Evolutionary conservation across 2,797 vertebrate genomes (phyloP).

Genomic region (Malurus leucopterus): DNA sequence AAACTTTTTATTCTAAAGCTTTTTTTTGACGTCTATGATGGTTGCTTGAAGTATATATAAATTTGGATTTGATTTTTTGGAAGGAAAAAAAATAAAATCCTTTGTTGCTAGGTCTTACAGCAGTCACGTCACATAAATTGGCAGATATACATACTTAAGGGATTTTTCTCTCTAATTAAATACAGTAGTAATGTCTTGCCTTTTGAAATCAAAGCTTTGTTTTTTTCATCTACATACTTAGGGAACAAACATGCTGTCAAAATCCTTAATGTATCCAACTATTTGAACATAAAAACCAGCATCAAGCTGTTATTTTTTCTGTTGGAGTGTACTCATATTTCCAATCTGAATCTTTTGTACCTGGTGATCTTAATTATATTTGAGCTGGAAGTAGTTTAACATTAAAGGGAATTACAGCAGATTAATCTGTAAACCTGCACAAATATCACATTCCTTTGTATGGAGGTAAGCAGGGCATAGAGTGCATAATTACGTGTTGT

Average conservation of each 20-base stretch:
- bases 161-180: conserved; percentile 37
- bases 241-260: conserved; percentile 17
- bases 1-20: not conserved
- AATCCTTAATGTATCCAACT: conserved; percentile 1
- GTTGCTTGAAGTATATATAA: not conserved
- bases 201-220: conserved; percentile 34
- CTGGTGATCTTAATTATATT: conserved; percentile 46
- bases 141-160: not conserved
- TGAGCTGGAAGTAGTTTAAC: conserved; percentile 50
- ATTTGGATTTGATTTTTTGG: not conserved
- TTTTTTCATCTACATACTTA: not conserved
- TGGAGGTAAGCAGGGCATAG: conserved; percentile 8
- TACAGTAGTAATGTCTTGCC: not conserved
- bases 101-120: not conserved
- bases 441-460: conserved; percentile 46
- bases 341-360: conserved; percentile 3
- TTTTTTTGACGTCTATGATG: not conserved
- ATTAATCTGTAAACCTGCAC: conserved; percentile 54
- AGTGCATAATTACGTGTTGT: not conserved
- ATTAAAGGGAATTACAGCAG: conserved; percentile 40
- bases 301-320: conserved; percentile 22
- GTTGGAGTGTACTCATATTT: conserved; percentile 14
- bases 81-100: not conserved
- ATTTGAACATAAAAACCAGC: conserved; percentile 19
- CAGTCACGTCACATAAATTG: not conserved